These are phyloP conservation scores for Solenopsis fugax DNA, from an alignment of 1,140 invertebrate genomes.

Conservation along the genomic window DNA sequence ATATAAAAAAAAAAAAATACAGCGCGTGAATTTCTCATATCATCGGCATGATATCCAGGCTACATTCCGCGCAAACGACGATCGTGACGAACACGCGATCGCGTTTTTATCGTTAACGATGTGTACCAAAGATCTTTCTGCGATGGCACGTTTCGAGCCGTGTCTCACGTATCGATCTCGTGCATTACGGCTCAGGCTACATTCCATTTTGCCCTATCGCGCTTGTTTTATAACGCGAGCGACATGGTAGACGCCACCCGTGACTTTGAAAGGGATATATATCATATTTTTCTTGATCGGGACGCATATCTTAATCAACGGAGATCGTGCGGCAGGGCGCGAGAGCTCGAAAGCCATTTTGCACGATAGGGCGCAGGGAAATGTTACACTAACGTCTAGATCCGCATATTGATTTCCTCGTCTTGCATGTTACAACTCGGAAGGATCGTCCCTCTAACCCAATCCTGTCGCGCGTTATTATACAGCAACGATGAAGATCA, in stretches of 20 bases:
- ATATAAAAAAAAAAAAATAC: background rate
- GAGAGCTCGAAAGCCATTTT: background rate
- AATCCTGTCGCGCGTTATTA: conserved; percentile 36
- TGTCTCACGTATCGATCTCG: conserved; percentile 43
- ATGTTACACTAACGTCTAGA: background rate
- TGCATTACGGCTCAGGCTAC: background rate
- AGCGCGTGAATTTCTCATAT: conserved; percentile 9
- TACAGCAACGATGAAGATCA: conserved; percentile 35
- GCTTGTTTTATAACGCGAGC: background rate
- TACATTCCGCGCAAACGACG: background rate
- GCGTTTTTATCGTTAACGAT: conserved; percentile 52
- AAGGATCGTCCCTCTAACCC: conserved; percentile 6
- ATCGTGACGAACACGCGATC: conserved; percentile 42
- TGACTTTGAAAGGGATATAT: conserved; percentile 14
- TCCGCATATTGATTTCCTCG: conserved; percentile 19
- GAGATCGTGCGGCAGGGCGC: background rate
- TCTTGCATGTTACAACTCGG: background rate
- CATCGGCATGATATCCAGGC: background rate
- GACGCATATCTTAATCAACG: conserved; percentile 12
- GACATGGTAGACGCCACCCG: background rate
- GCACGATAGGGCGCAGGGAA: background rate
- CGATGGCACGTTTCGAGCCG: conserved; percentile 51
- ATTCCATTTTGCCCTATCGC: conserved; percentile 6
- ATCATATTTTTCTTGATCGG: background rate
- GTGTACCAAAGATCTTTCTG: conserved; percentile 49